phyloP scores from a whole-genome alignment of 2,797 vertebrate species.

The Scyliorhinus canicula region DNA sequence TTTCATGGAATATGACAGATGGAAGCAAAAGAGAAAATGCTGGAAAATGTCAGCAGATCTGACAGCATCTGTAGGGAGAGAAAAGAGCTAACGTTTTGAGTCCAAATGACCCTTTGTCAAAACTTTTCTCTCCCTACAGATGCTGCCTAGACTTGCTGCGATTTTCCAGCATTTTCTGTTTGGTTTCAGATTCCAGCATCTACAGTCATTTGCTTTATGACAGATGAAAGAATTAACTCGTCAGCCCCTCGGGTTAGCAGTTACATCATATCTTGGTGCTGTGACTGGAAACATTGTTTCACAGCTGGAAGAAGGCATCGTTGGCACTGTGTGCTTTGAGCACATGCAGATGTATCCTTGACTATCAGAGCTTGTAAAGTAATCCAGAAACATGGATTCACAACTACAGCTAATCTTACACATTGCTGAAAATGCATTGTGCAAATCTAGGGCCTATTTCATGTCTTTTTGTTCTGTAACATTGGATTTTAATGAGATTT shows the following conservation, averaged over 20 bases:
- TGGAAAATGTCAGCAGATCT: too few species aligned
- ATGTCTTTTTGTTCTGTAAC: neutral
- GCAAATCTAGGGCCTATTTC: neutral
- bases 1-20: neutral
- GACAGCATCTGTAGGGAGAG: too few species aligned
- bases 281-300: neutral
- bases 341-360: neutral
- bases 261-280: neutral
- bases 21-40: too few species aligned
- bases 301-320: neutral
- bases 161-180: too few species aligned
- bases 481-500: neutral
- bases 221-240: neutral
- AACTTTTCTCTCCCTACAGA: too few species aligned
- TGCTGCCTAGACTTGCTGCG: too few species aligned
- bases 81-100: too few species aligned
- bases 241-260: neutral
- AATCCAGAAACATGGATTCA: neutral
- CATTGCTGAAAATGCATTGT: neutral
- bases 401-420: neutral
- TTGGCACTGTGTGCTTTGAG: neutral
- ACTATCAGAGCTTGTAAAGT: neutral
- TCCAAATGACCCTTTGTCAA: too few species aligned
- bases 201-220: too few species aligned
- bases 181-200: too few species aligned